Base-by-base conservation (phyloP, 2,113 vertebrate genomes). In the Cebidichthys violaceus region DNA sequence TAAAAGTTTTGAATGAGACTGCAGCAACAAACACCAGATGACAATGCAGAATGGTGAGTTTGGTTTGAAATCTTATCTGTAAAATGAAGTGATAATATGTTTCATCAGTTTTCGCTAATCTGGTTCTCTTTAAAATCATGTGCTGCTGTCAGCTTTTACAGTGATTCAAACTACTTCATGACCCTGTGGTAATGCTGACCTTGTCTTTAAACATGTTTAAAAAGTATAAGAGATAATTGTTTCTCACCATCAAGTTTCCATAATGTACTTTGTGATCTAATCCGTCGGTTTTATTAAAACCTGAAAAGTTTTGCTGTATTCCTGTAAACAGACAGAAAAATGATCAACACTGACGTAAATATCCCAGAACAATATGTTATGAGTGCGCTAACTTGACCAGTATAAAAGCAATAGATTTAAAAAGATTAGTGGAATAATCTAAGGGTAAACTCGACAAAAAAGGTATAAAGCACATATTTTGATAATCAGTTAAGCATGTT, bases 1-100 rank as follows among this genome's bases (percentile, higher is more conserved):
- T 57, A 54, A 79, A 57, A 75, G 41, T 50, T 79, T 81, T 79
- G n/a, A 39, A 57, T 13, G 8, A 29, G 39, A 57, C 35, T 50
- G 45, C 50, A 27, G 79, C 37, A 4, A 52, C 68, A 54, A 13
- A 54, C 69, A 47, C 27, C n/a, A 29, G 74, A 9, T 61, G 73
- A 61, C 61, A 1, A 15, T 14, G 20, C 9, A 57, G 67, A 52
- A 75, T 65, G 91, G 92, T 94, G 72, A 92, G 93, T 86, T 54
- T 57, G 7, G 93, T 86, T 54, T 57, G 7, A 75, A 18, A 20
- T 29, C 0, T 33, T 47, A 39, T 60, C 39, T 71, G 52, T 52
- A 1, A 17, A 57, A 15, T 39, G 0, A 54, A 4, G 27, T 6
- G 13, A 24, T 27, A 24, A 7, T 11, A 13, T 41, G 17, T 66